Conservation (phyloP, 2,888 invertebrate genomes). For the Hemicrepidius hirtus region DNA sequence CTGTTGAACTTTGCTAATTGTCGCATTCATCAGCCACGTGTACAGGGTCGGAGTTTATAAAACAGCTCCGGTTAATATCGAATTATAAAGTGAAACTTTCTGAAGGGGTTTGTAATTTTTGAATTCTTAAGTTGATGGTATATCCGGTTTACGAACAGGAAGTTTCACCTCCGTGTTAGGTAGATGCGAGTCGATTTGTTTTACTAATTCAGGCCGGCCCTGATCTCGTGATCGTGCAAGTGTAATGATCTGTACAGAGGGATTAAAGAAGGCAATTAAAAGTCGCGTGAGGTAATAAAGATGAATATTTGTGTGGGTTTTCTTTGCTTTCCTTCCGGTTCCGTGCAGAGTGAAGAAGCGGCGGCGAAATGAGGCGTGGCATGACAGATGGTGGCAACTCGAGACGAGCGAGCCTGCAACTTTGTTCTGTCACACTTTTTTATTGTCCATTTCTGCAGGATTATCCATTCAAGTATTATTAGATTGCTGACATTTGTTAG, state of each 20-base stretch:
- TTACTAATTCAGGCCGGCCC: slow-evolving; percentile 37
- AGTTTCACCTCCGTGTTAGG: not conserved
- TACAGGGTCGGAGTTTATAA: slow-evolving; percentile 38
- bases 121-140: slow-evolving; percentile 31
- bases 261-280: slow-evolving; percentile 67
- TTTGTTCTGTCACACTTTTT: slow-evolving; percentile 67
- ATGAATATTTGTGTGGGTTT: slow-evolving; percentile 65
- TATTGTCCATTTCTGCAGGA: slow-evolving; percentile 62
- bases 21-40: slow-evolving; percentile 59
- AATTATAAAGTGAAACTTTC: slow-evolving; percentile 33
- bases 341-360: slow-evolving; percentile 64
- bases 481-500: slow-evolving; percentile 51
- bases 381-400: slow-evolving; percentile 68
- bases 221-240: slow-evolving; percentile 51
- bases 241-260: slow-evolving; percentile 65
- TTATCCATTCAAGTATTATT: slow-evolving; percentile 62
- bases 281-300: slow-evolving; percentile 67
- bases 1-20: slow-evolving; percentile 64
- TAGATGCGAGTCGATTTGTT: not conserved
- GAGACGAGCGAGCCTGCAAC: slow-evolving; percentile 62
- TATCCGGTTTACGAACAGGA: slow-evolving; percentile 12
- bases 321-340: slow-evolving; percentile 61
- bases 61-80: slow-evolving; percentile 27
- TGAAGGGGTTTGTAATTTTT: slow-evolving; percentile 33
- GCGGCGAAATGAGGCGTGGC: slow-evolving; percentile 67